phyloP scores from a whole-genome alignment of 2,797 vertebrate genomes.

The Neosilurus hyrtlii region DNA sequence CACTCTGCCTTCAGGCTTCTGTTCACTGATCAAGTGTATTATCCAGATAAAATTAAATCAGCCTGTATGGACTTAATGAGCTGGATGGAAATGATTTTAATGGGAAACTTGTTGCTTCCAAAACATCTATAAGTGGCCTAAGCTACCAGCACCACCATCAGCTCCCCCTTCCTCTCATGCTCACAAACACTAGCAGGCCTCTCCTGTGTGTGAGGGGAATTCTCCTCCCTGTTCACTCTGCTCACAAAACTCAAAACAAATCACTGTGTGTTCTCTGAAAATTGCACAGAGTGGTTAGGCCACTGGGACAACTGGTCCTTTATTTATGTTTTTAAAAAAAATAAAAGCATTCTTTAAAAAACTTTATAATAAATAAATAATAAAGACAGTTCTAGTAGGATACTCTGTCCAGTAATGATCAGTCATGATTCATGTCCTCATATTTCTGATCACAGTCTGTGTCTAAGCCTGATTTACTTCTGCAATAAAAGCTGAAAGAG shows the following conservation, averaged over 20 bases:
- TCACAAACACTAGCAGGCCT: slow-evolving; percentile 38
- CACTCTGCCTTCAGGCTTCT: neutral
- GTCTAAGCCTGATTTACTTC: neutral
- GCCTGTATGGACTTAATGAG: slow-evolving; percentile 12
- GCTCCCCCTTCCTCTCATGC: neutral
- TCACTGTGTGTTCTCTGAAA: slow-evolving; percentile 28
- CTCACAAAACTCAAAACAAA: slow-evolving; percentile 27
- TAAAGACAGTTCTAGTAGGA: neutral
- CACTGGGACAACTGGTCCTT: slow-evolving; percentile 18
- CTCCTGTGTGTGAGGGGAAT: slow-evolving; percentile 12
- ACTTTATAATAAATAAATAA: neutral
- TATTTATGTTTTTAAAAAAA: neutral
- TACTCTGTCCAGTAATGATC: neutral
- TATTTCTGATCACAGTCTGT: neutral
- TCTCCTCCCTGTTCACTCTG: slow-evolving; percentile 31
- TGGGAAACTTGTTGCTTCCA: neutral
- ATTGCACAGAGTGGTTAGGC: slow-evolving; percentile 1
- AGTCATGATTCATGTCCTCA: neutral
- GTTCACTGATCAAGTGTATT: neutral
- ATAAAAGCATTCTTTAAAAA: neutral
- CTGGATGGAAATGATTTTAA: slow-evolving; percentile 6
- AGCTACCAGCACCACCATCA: neutral
- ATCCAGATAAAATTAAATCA: slow-evolving; percentile 8
- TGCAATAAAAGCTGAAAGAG: neutral
- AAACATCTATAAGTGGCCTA: neutral